These are phyloP conservation scores for Cephus cinctus DNA, from an alignment of 1,140 invertebrate genomes.

Conservation along the genomic window DNA sequence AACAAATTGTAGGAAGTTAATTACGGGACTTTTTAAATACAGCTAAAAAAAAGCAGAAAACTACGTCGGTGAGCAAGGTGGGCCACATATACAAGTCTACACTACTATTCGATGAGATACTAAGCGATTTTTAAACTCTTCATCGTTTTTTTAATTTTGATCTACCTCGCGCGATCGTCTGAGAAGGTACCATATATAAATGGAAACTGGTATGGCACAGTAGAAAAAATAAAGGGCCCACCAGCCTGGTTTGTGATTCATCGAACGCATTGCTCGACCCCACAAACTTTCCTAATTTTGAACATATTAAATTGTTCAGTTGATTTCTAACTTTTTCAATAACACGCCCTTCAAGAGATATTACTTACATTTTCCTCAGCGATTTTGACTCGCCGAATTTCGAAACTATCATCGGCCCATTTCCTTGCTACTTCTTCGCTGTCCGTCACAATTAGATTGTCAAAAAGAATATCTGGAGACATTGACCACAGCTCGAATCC, in stretches of 20 bases:
- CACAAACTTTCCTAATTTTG: conserved; percentile 65
- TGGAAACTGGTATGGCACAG: conserved; percentile 67
- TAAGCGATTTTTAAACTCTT: conserved; percentile 1
- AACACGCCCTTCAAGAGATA: too few species aligned
- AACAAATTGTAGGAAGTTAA: conserved; percentile 17
- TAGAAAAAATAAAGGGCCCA: conserved; percentile 78
- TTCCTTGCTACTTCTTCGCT: conserved; percentile 73
- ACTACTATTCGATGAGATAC: neutral
- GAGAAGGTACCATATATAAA: conserved; percentile 71
- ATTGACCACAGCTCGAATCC: conserved; percentile 99
- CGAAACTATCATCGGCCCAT: conserved; percentile 84
- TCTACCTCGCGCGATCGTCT: conserved; percentile 67
- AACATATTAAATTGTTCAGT: neutral
- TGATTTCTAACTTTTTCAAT: too few species aligned
- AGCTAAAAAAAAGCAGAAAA: neutral
- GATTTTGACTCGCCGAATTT: conserved; percentile 78
- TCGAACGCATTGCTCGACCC: conserved; percentile 68
- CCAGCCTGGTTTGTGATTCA: conserved; percentile 76
- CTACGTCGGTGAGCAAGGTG: neutral
- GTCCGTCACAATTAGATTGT: conserved; percentile 94
- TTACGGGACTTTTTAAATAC: conserved; percentile 8
- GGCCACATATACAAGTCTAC: neutral
- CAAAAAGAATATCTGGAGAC: conserved; percentile 90
- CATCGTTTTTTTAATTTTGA: neutral
- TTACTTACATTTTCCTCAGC: conserved; percentile 75